Evolutionary conservation across 2,113 vertebrate species (phyloP).

Genomic region (Callopanchax toddi): DNA sequence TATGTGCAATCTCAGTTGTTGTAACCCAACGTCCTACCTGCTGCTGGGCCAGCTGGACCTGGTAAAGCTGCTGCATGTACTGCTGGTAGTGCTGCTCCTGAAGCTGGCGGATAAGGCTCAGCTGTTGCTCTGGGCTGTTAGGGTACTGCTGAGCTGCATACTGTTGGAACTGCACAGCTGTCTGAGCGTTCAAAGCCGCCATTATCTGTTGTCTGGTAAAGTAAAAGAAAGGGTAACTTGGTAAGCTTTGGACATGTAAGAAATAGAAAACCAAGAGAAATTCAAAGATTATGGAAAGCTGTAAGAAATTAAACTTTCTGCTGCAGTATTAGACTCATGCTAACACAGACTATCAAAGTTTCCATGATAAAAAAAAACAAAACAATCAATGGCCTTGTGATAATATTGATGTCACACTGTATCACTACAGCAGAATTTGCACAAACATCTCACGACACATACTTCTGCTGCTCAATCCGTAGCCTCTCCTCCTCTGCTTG

Average conservation of each 20-base stretch:
- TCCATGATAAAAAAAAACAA: too few species aligned
- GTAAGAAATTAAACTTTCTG: too few species aligned
- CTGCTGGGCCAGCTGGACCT: conserved; percentile 97
- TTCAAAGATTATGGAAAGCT: too few species aligned
- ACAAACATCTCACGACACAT: conserved; percentile 54
- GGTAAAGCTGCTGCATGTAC: conserved; percentile 99
- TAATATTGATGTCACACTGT: too few species aligned
- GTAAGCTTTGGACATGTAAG: conserved; percentile 11
- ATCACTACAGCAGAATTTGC: not conserved
- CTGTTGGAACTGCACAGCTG: conserved; percentile 98
- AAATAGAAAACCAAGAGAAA: conserved; percentile 15
- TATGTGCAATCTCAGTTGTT: not conserved
- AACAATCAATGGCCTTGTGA: too few species aligned
- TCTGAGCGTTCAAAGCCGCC: conserved; percentile 97
- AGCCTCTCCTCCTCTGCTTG: conserved; percentile 91
- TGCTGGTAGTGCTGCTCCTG: conserved; percentile 99
- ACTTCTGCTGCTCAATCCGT: conserved; percentile 97
- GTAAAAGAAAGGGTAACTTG: not conserved
- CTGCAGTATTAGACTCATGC: too few species aligned
- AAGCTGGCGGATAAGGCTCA: conserved; percentile 95
- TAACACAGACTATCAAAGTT: too few species aligned
- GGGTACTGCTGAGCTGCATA: conserved; percentile 98
- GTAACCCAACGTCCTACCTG: conserved; percentile 79
- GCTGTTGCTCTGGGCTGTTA: conserved; percentile 94
- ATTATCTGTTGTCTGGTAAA: conserved; percentile 94